Percentiles rank a stretch among this genome's conserved stretches.
phyloP scores from a whole-genome alignment of 2,888 invertebrate genomes.

The Coremacera marginata region DNA sequence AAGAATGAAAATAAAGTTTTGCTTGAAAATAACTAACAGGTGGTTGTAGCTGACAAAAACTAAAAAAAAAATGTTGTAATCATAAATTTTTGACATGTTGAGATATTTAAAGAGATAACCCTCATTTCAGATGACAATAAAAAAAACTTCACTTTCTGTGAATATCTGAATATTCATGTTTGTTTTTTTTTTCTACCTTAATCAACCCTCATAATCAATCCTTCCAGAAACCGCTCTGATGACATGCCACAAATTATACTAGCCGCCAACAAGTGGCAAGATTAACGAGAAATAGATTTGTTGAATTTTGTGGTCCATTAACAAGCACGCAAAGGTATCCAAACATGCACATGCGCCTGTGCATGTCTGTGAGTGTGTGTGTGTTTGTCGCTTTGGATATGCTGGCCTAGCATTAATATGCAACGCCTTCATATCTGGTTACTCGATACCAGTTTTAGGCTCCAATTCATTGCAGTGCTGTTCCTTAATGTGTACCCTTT shows the following conservation, averaged over 20 bases:
- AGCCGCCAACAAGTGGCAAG: conserved; percentile 54
- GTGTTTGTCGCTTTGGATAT: background rate
- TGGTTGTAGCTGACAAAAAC: no score
- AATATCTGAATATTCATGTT: background rate
- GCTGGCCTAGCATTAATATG: conserved; percentile 14
- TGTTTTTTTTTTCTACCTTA: background rate
- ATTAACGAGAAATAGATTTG: conserved; percentile 61
- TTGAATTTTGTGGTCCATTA: conserved; percentile 61
- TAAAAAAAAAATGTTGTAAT: no score
- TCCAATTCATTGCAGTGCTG: background rate
- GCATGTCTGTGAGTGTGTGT: background rate
- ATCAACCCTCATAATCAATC: background rate
- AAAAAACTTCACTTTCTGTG: no score
- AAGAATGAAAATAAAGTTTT: no score
- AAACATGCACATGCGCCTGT: background rate
- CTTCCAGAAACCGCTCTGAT: background rate
- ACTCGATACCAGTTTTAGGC: conserved; percentile 9
- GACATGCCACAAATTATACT: conserved; percentile 7
- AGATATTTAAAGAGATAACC: no score
- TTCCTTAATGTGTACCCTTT: conserved; percentile 17
- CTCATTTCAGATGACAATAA: no score
- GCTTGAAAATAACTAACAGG: no score
- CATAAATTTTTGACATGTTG: no score
- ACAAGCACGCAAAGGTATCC: conserved; percentile 10
- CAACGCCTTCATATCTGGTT: conserved; percentile 15